Percentiles rank a stretch among this genome's conserved stretches.
Evolutionary conservation across 2,797 vertebrate genomes (phyloP).

Genomic region (Epinephelus malabaricus): DNA sequence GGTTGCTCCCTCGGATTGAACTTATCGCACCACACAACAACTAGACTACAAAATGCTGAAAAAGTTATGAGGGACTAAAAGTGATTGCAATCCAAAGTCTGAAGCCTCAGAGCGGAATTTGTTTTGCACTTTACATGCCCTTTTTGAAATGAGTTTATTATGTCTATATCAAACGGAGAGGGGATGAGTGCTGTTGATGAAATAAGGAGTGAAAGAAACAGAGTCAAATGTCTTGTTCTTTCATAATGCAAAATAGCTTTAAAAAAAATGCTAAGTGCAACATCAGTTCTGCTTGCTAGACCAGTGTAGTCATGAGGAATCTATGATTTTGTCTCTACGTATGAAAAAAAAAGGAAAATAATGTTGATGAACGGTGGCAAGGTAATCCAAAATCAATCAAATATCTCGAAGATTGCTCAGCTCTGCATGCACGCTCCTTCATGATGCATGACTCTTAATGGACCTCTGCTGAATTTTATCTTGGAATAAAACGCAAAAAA

Average conservation of each 20-base stretch:
- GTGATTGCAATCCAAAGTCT: not conserved
- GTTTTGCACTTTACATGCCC: slow-evolving; percentile 15
- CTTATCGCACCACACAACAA: not conserved
- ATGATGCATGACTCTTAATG: not conserved
- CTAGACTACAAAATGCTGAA: not conserved
- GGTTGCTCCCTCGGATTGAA: slow-evolving; percentile 1
- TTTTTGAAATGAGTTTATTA: slow-evolving; percentile 4
- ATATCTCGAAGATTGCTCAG: not conserved
- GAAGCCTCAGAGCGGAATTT: not conserved
- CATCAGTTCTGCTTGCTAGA: not conserved
- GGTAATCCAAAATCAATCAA: not conserved
- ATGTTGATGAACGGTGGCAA: not conserved
- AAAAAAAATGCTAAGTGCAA: not conserved
- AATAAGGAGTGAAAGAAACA: not conserved
- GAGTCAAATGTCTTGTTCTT: not conserved
- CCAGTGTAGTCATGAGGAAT: not conserved
- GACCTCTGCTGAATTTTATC: not conserved
- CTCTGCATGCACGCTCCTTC: not conserved
- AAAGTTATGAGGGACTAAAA: slow-evolving; percentile 10
- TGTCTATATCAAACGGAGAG: not conserved
- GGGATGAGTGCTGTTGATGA: not conserved
- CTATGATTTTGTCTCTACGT: not conserved
- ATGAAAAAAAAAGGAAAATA: not conserved
- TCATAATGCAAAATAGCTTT: not conserved
- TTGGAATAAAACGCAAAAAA: not conserved